phyloP scores from a whole-genome alignment of 2,888 invertebrate species.

The Eledona agricola region DNA sequence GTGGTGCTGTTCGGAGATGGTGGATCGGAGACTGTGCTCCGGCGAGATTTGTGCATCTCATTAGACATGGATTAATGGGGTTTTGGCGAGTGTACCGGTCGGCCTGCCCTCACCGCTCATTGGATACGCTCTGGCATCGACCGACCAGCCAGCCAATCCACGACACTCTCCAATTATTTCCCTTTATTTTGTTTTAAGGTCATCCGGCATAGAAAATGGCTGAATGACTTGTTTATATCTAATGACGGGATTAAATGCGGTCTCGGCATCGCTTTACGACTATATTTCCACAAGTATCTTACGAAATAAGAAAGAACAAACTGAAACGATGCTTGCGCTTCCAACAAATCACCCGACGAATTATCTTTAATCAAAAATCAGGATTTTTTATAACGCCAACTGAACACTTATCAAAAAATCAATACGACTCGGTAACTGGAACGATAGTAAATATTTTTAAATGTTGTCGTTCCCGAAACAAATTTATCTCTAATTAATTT shows the following conservation, averaged over 20 bases:
- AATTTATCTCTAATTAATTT: too few species aligned
- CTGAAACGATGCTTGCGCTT: too few species aligned
- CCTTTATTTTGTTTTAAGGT: slow-evolving; percentile 61
- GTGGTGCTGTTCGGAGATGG: slow-evolving; percentile 3
- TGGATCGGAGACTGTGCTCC: slow-evolving; percentile 12
- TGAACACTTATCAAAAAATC: too few species aligned
- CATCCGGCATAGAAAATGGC: slow-evolving; percentile 60
- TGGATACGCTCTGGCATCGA: slow-evolving; percentile 48
- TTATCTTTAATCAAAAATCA: too few species aligned
- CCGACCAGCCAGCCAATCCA: slow-evolving; percentile 56
- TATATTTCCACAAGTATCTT: too few species aligned
- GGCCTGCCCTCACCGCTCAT: slow-evolving; percentile 50
- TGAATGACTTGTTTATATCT: slow-evolving; percentile 55
- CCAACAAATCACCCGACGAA: too few species aligned
- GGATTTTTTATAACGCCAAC: too few species aligned
- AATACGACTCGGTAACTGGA: too few species aligned
- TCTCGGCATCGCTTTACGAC: slow-evolving; percentile 7
- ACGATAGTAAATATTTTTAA: too few species aligned
- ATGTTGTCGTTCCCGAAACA: too few species aligned
- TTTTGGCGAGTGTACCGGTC: slow-evolving; percentile 56
- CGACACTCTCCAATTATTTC: slow-evolving; percentile 59
- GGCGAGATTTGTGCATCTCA: slow-evolving; percentile 57
- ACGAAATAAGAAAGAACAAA: too few species aligned
- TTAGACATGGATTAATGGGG: slow-evolving; percentile 60
- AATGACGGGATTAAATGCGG: slow-evolving; percentile 28